Percentiles rank a stretch among this genome's conserved stretches.
Conservation (phyloP, 2,797 vertebrate species). For the Jordanella pulchra region DNA sequence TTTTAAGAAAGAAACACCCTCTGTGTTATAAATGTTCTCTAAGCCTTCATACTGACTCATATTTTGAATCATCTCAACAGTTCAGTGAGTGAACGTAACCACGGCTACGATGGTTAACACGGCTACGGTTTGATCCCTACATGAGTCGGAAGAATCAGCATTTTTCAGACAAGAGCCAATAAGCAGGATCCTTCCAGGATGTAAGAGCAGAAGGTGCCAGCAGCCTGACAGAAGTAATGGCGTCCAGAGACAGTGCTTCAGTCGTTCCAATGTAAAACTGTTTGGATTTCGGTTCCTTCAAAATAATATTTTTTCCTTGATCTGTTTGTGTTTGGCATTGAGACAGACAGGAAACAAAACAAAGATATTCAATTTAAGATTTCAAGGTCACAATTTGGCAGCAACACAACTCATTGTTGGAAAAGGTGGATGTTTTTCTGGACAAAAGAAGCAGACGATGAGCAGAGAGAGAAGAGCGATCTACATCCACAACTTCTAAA, state of each 20-base stretch:
- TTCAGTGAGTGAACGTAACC: not conserved
- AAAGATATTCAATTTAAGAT: conserved; percentile 10
- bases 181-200: no score
- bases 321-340: conserved; percentile 3
- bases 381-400: conserved; percentile 49
- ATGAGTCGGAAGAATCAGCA: not conserved
- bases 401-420: conserved; percentile 21
- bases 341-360: conserved; percentile 17
- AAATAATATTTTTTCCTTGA: not conserved
- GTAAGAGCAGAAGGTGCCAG: not conserved
- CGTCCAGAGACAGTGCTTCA: not conserved
- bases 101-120: not conserved
- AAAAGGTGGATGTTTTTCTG: conserved; percentile 13
- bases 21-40: no score
- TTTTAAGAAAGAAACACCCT: no score
- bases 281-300: not conserved
- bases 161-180: not conserved
- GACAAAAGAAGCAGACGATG: not conserved
- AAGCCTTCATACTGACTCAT: no score
- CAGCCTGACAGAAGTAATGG: not conserved
- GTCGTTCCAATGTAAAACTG: not conserved
- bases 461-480: conserved; percentile 38
- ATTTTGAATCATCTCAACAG: no score
- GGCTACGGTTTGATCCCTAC: not conserved
- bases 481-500: no score